Conservation (phyloP, 2,888 invertebrate genomes). For the Ichneumon xanthorius region DNA sequence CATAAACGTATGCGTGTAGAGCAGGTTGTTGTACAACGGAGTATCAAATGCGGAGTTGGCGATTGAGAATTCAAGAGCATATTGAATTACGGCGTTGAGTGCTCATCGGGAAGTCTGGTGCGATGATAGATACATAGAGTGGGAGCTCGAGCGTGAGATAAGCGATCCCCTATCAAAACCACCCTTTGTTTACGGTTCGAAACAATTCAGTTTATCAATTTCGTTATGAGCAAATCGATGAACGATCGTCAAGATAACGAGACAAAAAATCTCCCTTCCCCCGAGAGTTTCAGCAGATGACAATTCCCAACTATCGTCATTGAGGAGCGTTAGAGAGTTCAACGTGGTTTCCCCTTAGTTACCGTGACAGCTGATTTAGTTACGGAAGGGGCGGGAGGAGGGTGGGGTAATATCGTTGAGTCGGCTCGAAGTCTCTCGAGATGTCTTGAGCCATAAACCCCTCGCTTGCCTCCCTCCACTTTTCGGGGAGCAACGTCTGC, state of each 20-base stretch:
- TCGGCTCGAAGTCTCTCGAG: neutral
- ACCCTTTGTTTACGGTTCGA: constrained; percentile 17
- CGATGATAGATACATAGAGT: neutral
- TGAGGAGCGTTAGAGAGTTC: neutral
- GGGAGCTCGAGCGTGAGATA: constrained; percentile 27
- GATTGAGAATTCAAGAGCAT: constrained; percentile 35
- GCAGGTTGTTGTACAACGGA: neutral
- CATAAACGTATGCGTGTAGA: neutral
- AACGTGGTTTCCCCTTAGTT: constrained; percentile 22
- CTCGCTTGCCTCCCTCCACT: neutral
- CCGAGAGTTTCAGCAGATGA: neutral
- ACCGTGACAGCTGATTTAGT: constrained; percentile 16
- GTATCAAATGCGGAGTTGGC: neutral
- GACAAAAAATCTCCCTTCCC: neutral
- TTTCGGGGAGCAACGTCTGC: constrained; percentile 26
- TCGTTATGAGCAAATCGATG: neutral
- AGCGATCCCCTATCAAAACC: constrained; percentile 38
- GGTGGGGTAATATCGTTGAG: neutral
- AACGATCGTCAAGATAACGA: neutral
- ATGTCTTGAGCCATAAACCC: neutral
- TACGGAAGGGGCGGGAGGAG: neutral
- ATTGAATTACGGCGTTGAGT: constrained; percentile 47
- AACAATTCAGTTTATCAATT: constrained; percentile 41
- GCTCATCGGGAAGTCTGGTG: neutral
- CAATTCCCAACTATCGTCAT: neutral